Evolutionary conservation across 2,888 invertebrate species (phyloP).

Genomic region (Hartigia nigra): DNA sequence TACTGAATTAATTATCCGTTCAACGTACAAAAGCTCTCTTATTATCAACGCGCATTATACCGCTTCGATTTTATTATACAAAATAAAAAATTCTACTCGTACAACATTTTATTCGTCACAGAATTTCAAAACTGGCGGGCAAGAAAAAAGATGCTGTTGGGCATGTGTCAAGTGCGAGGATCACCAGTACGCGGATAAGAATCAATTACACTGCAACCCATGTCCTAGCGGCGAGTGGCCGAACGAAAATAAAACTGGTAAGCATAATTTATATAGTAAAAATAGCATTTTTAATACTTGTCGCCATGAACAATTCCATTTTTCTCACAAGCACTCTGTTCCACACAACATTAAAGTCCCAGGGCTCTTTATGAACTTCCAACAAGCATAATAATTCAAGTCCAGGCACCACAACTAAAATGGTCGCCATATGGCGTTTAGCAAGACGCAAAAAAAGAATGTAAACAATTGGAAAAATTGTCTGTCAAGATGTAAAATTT

Average conservation of each 20-base stretch:
- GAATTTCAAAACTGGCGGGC: slow-evolving; percentile 72
- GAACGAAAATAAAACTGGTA: slow-evolving; percentile 73
- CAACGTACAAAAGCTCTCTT: not conserved
- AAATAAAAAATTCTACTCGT: not conserved
- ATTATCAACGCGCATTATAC: not conserved
- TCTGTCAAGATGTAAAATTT: not conserved
- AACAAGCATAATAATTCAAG: not conserved
- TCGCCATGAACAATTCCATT: too few species aligned
- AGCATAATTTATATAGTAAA: slow-evolving; percentile 21
- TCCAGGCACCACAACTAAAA: not conserved
- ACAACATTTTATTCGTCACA: slow-evolving; percentile 41
- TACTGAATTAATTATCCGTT: not conserved
- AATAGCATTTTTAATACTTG: not conserved
- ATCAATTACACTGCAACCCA: slow-evolving; percentile 69
- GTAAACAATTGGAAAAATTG: not conserved
- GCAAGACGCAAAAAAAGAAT: slow-evolving; percentile 6
- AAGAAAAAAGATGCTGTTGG: slow-evolving; percentile 80
- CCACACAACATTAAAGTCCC: not conserved
- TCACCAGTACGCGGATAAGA: slow-evolving; percentile 72
- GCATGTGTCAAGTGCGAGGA: slow-evolving; percentile 77
- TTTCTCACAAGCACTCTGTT: too few species aligned
- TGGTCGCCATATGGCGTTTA: not conserved
- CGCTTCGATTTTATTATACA: not conserved
- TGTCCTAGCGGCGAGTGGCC: slow-evolving; percentile 77
- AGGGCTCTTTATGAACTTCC: not conserved